phyloP scores from a whole-genome alignment of 1,140 invertebrate species.

The Brachionus sp. region DNA sequence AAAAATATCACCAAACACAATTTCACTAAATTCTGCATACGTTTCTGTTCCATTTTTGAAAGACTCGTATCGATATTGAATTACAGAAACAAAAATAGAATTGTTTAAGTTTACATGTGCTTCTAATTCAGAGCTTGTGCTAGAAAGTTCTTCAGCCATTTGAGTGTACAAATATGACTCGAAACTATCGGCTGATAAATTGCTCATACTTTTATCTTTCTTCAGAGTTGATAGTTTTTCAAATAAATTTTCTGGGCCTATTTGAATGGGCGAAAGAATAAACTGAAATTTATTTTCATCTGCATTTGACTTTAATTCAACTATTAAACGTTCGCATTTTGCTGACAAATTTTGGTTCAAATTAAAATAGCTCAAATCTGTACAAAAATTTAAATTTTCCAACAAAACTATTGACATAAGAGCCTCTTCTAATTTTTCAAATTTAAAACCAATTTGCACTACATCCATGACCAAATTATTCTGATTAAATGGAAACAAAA shows the following conservation, averaged over 20 bases:
- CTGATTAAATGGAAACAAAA: neutral
- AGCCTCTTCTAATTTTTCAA: neutral
- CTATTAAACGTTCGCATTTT: neutral
- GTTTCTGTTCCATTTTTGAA: neutral
- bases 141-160: neutral
- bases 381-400: neutral
- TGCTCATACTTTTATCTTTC: neutral
- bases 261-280: constrained; percentile 1
- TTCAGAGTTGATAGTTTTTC: neutral
- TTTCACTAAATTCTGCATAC: neutral
- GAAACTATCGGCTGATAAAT: neutral
- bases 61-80: neutral
- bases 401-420: neutral
- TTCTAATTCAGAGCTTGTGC: neutral
- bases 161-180: constrained; percentile 31
- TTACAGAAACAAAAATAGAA: neutral
- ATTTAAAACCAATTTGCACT: neutral
- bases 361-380: neutral
- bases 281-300: neutral
- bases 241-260: neutral
- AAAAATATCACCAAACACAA: neutral
- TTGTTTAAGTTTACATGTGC: neutral
- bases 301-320: neutral
- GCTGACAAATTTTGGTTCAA: neutral
- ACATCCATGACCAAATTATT: neutral